These are phyloP conservation scores for Drosophila leontia DNA, from an alignment of 1,140 invertebrate genomes.

Conservation along the genomic window DNA sequence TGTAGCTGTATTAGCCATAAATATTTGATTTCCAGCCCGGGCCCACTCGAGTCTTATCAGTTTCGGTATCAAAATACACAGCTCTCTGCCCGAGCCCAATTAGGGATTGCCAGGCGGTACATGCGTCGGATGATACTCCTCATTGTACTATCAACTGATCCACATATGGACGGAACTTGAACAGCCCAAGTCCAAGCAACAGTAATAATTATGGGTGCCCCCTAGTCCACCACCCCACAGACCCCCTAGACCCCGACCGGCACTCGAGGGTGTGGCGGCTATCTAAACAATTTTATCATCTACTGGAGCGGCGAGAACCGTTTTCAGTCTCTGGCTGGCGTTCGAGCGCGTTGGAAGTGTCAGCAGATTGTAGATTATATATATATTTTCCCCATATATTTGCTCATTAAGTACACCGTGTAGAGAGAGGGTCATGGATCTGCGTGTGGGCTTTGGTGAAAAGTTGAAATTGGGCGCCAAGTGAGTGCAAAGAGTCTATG, in stretches of 20 bases:
- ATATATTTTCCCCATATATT: conserved; percentile 4
- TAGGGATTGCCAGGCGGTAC: conserved; percentile 27
- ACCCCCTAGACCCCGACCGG: neutral
- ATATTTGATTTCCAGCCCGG: conserved; percentile 31
- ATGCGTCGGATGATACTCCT: neutral
- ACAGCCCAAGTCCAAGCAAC: conserved; percentile 21
- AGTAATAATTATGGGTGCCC: conserved; percentile 25
- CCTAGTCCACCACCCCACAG: conserved; percentile 2
- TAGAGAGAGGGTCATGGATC: conserved; percentile 47
- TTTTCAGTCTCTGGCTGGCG: conserved; percentile 61
- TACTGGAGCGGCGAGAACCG: conserved; percentile 44
- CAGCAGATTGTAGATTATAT: conserved; percentile 14
- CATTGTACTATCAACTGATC: conserved; percentile 24
- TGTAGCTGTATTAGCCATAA: conserved; percentile 21
- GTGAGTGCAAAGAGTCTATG: conserved; percentile 35
- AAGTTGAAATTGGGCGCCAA: conserved; percentile 63
- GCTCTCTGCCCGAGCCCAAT: conserved; percentile 6
- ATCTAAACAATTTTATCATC: conserved; percentile 63
- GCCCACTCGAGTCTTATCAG: conserved; percentile 23
- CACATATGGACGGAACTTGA: conserved; percentile 31
- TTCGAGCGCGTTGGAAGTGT: conserved; percentile 63
- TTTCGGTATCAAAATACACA: conserved; percentile 11
- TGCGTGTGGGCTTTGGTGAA: conserved; percentile 54
- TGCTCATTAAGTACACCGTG: conserved; percentile 16
- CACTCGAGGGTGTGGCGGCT: conserved; percentile 37